Conservation (phyloP, 2,113 vertebrate genomes). For the Romanogobio albipinnatus region DNA sequence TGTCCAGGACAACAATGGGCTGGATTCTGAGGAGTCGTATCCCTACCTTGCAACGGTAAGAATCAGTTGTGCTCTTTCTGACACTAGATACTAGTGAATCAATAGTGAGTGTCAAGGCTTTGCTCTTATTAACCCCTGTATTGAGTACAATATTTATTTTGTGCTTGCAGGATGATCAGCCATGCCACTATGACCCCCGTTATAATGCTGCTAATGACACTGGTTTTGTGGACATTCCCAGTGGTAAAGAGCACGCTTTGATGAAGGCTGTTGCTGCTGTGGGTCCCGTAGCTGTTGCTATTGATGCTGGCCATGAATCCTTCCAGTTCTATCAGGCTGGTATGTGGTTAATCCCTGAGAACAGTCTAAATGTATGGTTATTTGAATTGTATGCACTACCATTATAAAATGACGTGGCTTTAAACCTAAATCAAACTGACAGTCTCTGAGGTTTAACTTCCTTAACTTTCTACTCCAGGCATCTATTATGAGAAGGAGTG, state of each 20-base stretch:
- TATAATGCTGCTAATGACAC: slow-evolving; percentile 79
- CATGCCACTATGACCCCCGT: slow-evolving; percentile 74
- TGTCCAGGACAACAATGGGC: slow-evolving; percentile 76
- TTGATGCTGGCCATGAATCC: slow-evolving; percentile 78
- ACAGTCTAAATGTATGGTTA: neutral
- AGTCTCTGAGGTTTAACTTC: neutral
- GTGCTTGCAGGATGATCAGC: slow-evolving; percentile 71
- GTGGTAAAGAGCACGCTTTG: slow-evolving; percentile 73
- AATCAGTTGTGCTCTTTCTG: neutral
- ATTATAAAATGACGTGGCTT: neutral
- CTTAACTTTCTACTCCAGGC: slow-evolving; percentile 65
- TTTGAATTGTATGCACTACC: neutral
- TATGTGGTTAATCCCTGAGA: slow-evolving; percentile 54
- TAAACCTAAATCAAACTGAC: neutral
- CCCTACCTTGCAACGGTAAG: slow-evolving; percentile 77
- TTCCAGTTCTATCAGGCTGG: slow-evolving; percentile 83
- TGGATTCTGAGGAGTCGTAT: slow-evolving; percentile 82
- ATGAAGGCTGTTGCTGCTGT: slow-evolving; percentile 80
- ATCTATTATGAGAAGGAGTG: slow-evolving; percentile 83
- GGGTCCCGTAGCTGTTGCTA: slow-evolving; percentile 80
- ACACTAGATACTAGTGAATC: neutral
- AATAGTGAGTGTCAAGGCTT: neutral
- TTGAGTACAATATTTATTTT: neutral
- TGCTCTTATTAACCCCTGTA: too few relatives aligned
- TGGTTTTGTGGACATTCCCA: slow-evolving; percentile 76